phyloP scores from a whole-genome alignment of 2,888 invertebrate genomes.

The Globia sparganii region DNA sequence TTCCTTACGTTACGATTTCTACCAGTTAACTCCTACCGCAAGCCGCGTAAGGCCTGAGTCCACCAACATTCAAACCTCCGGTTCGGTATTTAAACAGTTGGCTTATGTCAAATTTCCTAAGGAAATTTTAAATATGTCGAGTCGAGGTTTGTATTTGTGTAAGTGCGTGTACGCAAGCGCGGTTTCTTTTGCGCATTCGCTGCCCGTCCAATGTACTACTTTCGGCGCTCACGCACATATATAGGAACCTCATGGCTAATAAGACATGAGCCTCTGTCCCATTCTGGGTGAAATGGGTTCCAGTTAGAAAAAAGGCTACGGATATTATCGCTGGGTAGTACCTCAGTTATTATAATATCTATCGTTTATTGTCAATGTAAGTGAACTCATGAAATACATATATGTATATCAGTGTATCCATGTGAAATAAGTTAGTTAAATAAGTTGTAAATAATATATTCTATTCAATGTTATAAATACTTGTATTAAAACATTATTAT shows the following conservation, averaged over 20 bases:
- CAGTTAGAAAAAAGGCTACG: not conserved
- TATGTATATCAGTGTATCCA: conserved; percentile 53
- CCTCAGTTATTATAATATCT: conserved; percentile 6
- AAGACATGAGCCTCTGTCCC: no score
- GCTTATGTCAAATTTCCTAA: no score
- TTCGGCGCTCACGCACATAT: not conserved
- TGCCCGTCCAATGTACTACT: not conserved
- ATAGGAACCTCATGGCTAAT: not conserved
- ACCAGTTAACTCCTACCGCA: not conserved
- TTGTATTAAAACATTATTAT: conserved; percentile 64
- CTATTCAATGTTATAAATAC: conserved; percentile 62
- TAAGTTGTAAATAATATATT: conserved; percentile 68
- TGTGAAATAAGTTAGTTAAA: conserved; percentile 42
- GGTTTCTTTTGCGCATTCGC: not conserved
- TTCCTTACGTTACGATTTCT: not conserved
- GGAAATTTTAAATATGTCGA: no score
- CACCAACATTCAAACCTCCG: no score
- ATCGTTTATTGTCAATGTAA: conserved; percentile 25
- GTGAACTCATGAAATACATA: no score
- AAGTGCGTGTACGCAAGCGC: not conserved
- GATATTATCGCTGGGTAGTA: conserved; percentile 1
- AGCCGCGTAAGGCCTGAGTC: no score
- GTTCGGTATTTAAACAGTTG: no score
- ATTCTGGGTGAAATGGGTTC: no score
- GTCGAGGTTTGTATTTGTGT: not conserved